Evolutionary conservation across 2,113 vertebrate species (phyloP), one percentile per base, ranked within the genome.

Genomic region (Epinephelus lanceolatus): DNA sequence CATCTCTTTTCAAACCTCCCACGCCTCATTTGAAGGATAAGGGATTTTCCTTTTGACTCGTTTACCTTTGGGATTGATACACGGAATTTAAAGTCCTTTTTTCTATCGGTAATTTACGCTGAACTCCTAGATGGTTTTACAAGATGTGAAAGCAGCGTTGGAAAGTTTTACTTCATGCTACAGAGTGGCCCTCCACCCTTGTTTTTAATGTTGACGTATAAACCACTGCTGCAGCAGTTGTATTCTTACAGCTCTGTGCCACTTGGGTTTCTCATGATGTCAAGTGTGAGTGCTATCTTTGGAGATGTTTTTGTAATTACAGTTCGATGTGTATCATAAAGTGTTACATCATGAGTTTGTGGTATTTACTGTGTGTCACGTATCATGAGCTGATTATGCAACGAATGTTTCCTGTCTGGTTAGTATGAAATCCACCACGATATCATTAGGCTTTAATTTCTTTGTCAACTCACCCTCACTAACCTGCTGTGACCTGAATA

Each of bases 11-110:
- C 72, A 25, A 78, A 71, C 61, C 61, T 15, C 87, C 83, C 86
- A 87, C 70, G 55, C 79, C 40, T 87, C 70, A 68, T 71, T 74
- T 67, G 52, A 3, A 8, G 76, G 42, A 78, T 9, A 71, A 18
- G 59, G 61, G 84, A 71, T 87, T 89, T 89, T 80, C 76, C 65
- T 78, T 42, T 53, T 66, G 9, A 25, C 21, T 3, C 11, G 56
- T 69, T 78, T 75, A 80, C 78, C 74, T 86, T 68, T 61, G 89
- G 80, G 82, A 78, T 21, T 25, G 60, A 82, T 72, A 3, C 65
- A 57, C 78, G 37, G 68, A 73, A 78, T 56, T 42, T n/a, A 78
- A 73, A 37, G 15, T 21, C 21, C 18, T 11, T 25, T 68, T 80
- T 69, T 71, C 25, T 42, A 21, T 56, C 47, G 17, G 37, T 68